phyloP scores from a whole-genome alignment of 1,140 invertebrate species.

The Caenorhabditis briggsae region DNA sequence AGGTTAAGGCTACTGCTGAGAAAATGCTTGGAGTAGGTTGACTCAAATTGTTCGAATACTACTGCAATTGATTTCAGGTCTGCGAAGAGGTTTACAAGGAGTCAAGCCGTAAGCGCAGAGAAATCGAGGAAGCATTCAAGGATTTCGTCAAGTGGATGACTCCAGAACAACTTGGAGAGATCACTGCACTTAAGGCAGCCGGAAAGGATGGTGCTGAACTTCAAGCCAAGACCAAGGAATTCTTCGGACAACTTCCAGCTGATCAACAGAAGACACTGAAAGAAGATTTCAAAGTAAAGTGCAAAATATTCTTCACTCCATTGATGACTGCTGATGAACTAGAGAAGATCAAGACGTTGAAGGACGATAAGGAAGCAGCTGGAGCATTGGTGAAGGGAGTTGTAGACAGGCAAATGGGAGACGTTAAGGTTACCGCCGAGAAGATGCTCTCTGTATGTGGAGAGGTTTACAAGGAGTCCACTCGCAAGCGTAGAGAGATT shows the following conservation, averaged over 20 bases:
- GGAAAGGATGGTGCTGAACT: conserved; percentile 50
- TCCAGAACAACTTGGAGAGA: conserved; percentile 49
- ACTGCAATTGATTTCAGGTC: background rate
- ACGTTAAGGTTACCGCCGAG: conserved; percentile 42
- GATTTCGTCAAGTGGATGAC: conserved; percentile 61
- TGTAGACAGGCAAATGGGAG: conserved; percentile 49
- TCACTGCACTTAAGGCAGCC: conserved; percentile 30
- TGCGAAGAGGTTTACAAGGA: conserved; percentile 35
- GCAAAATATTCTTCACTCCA: conserved; percentile 52
- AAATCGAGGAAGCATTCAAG: conserved; percentile 36
- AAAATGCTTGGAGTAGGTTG: conserved; percentile 49
- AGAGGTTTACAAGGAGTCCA: conserved; percentile 50
- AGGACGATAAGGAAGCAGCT: conserved; percentile 30
- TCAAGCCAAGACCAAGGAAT: conserved; percentile 43
- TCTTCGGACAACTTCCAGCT: conserved; percentile 53
- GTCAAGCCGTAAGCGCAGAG: conserved; percentile 43
- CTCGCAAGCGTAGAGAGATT: conserved; percentile 21
- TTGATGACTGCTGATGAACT: conserved; percentile 35
- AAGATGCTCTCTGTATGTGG: conserved; percentile 54
- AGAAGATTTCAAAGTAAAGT: conserved; percentile 61
- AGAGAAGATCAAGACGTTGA: conserved; percentile 53
- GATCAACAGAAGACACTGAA: conserved; percentile 43
- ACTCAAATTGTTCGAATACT: background rate
- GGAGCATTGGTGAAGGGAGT: conserved; percentile 31
- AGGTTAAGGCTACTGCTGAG: conserved; percentile 53